A percentile compares a stretch with the other conserved stretches of the same genome.
Conservation (phyloP, 2,113 vertebrate species). For the Atrichornis clamosus region DNA sequence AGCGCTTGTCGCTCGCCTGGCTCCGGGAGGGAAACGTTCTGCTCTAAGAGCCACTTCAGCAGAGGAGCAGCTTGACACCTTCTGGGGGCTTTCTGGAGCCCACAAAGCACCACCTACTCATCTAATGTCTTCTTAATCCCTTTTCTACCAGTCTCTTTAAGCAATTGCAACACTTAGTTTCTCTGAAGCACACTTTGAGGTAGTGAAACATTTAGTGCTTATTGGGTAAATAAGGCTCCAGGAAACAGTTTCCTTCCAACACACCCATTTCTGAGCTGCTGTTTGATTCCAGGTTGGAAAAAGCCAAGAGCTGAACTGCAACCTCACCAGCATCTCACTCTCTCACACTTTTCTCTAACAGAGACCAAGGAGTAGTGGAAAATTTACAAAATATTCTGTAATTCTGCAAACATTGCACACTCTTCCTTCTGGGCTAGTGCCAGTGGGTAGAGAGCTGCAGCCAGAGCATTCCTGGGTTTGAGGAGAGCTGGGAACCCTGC, state of each 20-base stretch:
- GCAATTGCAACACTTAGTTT: neutral
- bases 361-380: neutral
- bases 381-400: fast-evolving
- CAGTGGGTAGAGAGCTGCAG: neutral
- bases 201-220: neutral
- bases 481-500: neutral
- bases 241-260: neutral
- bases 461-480: neutral
- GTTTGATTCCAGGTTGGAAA: neutral
- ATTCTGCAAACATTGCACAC: neutral
- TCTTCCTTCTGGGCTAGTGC: fast-evolving
- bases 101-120: neutral
- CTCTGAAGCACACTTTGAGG: neutral
- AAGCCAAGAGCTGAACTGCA: neutral
- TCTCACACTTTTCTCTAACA: neutral
- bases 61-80: neutral
- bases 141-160: neutral
- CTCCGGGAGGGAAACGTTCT: neutral
- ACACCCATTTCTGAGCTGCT: neutral
- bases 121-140: neutral
- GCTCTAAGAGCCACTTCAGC: neutral
- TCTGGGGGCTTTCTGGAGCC: neutral
- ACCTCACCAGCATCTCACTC: neutral
- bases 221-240: constrained; percentile 5
- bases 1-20: fast-evolving